Conservation (phyloP, 2,797 vertebrate species). For the Simalia tracyae region DNA sequence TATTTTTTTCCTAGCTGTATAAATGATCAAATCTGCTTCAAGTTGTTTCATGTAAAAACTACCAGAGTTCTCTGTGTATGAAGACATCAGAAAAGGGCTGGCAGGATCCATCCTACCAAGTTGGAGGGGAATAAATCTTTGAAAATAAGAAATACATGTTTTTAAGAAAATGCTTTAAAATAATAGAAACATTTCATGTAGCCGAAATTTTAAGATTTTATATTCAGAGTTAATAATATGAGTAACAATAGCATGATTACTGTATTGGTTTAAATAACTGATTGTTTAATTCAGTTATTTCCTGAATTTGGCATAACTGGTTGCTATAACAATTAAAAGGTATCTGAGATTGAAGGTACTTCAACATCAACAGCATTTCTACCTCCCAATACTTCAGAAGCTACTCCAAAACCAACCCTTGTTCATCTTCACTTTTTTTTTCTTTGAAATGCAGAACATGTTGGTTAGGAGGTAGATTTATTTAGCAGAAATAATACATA, state of each 20-base stretch:
- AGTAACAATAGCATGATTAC: not conserved
- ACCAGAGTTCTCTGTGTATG: constrained; percentile 6
- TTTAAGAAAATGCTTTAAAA: not conserved
- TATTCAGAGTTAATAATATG: not conserved
- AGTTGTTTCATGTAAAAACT: not conserved
- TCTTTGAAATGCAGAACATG: not conserved
- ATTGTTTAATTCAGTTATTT: constrained; percentile 8
- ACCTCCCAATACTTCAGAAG: not conserved
- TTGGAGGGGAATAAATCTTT: not conserved
- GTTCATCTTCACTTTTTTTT: not conserved
- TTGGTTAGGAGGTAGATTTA: not conserved
- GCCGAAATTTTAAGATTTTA: not conserved
- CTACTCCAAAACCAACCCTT: not conserved
- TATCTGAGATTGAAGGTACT: not conserved
- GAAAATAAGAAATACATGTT: not conserved
- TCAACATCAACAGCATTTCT: not conserved
- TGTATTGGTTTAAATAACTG: not conserved
- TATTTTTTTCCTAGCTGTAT: not conserved
- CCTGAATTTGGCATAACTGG: not conserved
- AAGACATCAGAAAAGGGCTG: not conserved
- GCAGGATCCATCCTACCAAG: not conserved
- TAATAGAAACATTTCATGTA: not conserved
- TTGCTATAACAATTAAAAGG: constrained; percentile 3
- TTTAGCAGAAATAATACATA: not conserved
- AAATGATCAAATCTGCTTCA: not conserved